Evolutionary conservation across 2,797 vertebrate species (phyloP), one percentile per base, ranked within the genome.

Genomic region (Spheniscus humboldti): DNA sequence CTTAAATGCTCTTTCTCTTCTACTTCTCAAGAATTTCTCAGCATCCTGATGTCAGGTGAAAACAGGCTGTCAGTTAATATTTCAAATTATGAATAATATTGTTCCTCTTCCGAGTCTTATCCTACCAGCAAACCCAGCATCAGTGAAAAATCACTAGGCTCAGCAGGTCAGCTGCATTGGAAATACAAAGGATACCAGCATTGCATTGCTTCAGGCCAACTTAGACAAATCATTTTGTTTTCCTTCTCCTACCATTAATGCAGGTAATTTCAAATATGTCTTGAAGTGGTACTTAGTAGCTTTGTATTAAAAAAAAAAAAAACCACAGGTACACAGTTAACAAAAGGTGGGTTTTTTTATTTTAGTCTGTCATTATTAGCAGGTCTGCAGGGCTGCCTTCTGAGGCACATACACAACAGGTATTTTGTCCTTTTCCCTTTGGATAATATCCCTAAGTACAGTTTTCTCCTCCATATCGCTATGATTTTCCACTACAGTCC

Each of bases 31-130:
- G 71, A 71, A 77, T 52, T 50, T 56, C 55, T 48, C 94, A 94
- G 94, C 79, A 94, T 92, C 96, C 96, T 96, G 96, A 95, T 52
- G 48, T 81, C 92, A 95, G 92, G 94, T 95, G 77, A 76, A 96
- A 96, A 96, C 84, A 94, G 55, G 41, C 55, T 94, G 77, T 95
- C 52, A 77, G 88, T 89, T 94, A 78, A 76, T 64, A 76, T 50
- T 50, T 28, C 41, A 76, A 84, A 84, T 79, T 78, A 76, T 33
- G 37, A 63, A 47, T n/a, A 63, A 66, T 35, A 45, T 11, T 76
- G 43, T 60, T 62, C 28, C 35, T 50, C 47, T 41, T 57, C 30
- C 39, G 53, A 50, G 52, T 20, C 57, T 88, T 72, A 66, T 71
- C 74, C 23, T 47, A 39, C 37, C 37, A 52, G 24, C 22, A 14